phyloP scores from a whole-genome alignment of 2,797 vertebrate genomes.

The Mormyrops attenuatus region DNA sequence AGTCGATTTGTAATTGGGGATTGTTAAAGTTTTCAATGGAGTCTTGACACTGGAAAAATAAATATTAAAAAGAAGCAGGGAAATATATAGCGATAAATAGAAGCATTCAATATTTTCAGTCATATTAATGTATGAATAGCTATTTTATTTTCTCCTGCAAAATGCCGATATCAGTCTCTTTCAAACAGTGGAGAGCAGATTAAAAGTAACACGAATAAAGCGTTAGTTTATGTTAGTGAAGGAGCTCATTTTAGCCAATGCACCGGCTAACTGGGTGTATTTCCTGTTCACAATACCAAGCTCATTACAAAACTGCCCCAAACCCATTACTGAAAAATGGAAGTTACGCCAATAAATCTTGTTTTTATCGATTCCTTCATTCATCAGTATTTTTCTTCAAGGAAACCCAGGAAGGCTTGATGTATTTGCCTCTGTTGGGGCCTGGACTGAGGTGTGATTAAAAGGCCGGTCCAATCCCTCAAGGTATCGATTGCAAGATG shows the following conservation, averaged over 20 bases:
- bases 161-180: not conserved
- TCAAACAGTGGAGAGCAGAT: not conserved
- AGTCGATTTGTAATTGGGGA: not conserved
- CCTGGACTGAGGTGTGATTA: slow-evolving; percentile 12
- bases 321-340: slow-evolving; percentile 15
- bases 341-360: slow-evolving; percentile 8
- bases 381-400: slow-evolving; percentile 14
- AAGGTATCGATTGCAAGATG: slow-evolving; percentile 4
- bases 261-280: not conserved
- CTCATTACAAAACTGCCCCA: slow-evolving; percentile 7
- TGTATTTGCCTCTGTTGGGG: not conserved
- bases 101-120: not conserved
- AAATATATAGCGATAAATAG: not conserved
- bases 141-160: not conserved
- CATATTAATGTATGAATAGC: slow-evolving; percentile 6
- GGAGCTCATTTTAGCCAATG: not conserved
- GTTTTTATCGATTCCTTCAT: slow-evolving; percentile 12
- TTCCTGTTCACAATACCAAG: not conserved
- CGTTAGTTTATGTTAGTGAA: not conserved
- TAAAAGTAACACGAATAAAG: not conserved
- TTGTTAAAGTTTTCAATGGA: not conserved
- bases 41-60: not conserved
- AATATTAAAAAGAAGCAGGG: not conserved
- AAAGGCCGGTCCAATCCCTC: not conserved
- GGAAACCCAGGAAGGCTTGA: not conserved